Percentiles rank a stretch among this genome's conserved stretches.
Evolutionary conservation across 1,140 invertebrate species (phyloP).

Genomic region (Drosophila oshimai): DNA sequence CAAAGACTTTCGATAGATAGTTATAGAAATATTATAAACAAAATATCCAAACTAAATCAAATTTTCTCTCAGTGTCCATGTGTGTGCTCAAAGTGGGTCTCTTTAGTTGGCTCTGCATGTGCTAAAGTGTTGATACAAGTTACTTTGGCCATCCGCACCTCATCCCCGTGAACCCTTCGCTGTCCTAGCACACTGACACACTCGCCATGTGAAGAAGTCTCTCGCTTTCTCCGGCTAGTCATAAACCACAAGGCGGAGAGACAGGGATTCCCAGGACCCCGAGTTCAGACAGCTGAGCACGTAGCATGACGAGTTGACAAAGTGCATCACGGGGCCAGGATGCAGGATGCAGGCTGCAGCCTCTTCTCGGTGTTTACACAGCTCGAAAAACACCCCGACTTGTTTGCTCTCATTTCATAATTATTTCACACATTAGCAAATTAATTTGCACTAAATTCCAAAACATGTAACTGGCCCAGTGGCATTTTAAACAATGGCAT

Average conservation of each 20-base stretch:
- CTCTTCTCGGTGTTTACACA: slow-evolving; percentile 39
- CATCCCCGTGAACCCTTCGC: slow-evolving; percentile 22
- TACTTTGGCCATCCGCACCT: slow-evolving; percentile 57
- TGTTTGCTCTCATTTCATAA: slow-evolving; percentile 1
- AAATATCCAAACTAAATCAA: not conserved
- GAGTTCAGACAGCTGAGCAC: slow-evolving; percentile 59
- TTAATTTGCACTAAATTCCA: slow-evolving; percentile 2
- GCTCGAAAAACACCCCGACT: slow-evolving; percentile 21
- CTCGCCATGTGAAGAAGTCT: slow-evolving; percentile 18
- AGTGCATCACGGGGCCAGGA: slow-evolving; percentile 66
- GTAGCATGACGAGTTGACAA: slow-evolving; percentile 77
- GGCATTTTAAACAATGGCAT: not conserved
- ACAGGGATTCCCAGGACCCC: slow-evolving; percentile 14
- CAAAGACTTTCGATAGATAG: too few species aligned
- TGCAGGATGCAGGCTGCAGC: not conserved
- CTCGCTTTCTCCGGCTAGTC: slow-evolving; percentile 19
- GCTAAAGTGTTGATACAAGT: slow-evolving; percentile 80
- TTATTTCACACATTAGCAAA: slow-evolving; percentile 31
- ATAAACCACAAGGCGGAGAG: slow-evolving; percentile 25
- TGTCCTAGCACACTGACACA: slow-evolving; percentile 66
- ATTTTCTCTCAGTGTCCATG: not conserved
- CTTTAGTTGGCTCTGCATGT: slow-evolving; percentile 67
- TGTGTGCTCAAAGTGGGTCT: slow-evolving; percentile 50
- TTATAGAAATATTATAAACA: too few species aligned
- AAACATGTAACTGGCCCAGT: not conserved